Percentiles rank a stretch among this genome's conserved stretches.
phyloP scores from a whole-genome alignment of 1,140 invertebrate genomes.

The Drosophila ironensis region DNA sequence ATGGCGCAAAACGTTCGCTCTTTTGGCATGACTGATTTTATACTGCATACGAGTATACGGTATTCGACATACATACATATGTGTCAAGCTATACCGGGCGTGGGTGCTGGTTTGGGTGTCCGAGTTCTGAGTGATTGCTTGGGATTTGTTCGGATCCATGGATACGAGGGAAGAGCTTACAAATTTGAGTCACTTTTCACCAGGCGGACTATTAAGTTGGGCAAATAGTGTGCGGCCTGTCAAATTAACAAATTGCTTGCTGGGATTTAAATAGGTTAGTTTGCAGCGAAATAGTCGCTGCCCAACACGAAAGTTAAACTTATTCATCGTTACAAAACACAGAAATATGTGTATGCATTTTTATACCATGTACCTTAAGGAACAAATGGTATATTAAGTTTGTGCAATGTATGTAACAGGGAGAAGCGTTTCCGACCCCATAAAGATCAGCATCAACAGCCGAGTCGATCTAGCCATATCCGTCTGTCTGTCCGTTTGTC shows the following conservation, averaged over 20 bases:
- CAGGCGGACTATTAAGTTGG: slow-evolving; percentile 24
- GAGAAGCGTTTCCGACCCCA: too few relatives aligned
- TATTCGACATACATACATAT: not conserved
- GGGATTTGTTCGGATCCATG: slow-evolving; percentile 49
- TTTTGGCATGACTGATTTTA: slow-evolving; percentile 77
- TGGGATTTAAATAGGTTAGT: too few relatives aligned
- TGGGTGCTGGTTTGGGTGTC: slow-evolving; percentile 1
- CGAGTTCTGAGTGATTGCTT: slow-evolving; percentile 59
- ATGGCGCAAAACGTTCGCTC: slow-evolving; percentile 50
- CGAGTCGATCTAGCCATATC: too few relatives aligned
- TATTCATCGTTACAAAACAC: too few relatives aligned
- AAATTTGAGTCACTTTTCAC: slow-evolving; percentile 70
- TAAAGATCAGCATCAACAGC: too few relatives aligned
- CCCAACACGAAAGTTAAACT: too few relatives aligned
- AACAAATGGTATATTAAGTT: too few relatives aligned
- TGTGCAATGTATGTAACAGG: too few relatives aligned
- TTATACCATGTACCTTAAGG: too few relatives aligned
- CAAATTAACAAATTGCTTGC: slow-evolving; percentile 32
- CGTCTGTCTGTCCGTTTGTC: too few relatives aligned
- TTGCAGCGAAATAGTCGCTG: too few relatives aligned
- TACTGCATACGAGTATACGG: slow-evolving; percentile 5
- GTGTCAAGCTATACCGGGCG: not conserved
- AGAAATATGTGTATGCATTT: too few relatives aligned
- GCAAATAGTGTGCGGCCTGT: not conserved
- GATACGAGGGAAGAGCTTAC: slow-evolving; percentile 52